Percentiles rank a stretch among this genome's conserved stretches.
Evolutionary conservation across 2,888 invertebrate species (phyloP).

Genomic region (Hirtodrosophila histrioides): DNA sequence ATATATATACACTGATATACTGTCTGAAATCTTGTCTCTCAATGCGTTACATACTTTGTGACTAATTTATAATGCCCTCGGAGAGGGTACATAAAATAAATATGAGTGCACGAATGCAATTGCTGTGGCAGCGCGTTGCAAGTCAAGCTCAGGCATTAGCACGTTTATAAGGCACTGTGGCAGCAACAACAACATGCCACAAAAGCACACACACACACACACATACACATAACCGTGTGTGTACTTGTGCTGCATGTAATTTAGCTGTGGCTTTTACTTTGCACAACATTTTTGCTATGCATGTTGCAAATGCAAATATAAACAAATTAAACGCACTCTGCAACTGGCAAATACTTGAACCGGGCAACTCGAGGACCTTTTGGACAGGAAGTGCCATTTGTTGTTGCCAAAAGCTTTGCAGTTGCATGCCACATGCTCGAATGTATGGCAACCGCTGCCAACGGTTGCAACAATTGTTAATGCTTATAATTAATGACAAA

Average conservation of each 20-base stretch:
- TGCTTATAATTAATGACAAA: conserved; percentile 70
- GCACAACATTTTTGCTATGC: conserved; percentile 48
- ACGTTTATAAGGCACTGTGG: conserved; percentile 24
- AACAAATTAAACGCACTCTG: conserved; percentile 68
- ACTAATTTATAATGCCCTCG: no score
- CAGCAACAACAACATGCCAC: conserved; percentile 33
- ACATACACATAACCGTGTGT: background rate
- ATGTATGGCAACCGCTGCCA: conserved; percentile 3
- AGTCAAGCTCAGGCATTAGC: conserved; percentile 48
- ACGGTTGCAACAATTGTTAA: conserved; percentile 52
- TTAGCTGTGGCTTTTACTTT: conserved; percentile 43
- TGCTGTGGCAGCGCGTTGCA: conserved; percentile 34
- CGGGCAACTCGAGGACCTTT: conserved; percentile 28
- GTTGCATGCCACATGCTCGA: conserved; percentile 49
- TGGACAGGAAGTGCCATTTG: conserved; percentile 46
- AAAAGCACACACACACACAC: conserved; percentile 6
- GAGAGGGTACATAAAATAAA: conserved; percentile 34
- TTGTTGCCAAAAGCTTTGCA: conserved; percentile 26
- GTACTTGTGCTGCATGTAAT: conserved; percentile 34
- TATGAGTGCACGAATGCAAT: conserved; percentile 26
- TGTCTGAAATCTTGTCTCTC: no score
- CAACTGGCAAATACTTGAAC: conserved; percentile 51
- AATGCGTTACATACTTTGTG: no score
- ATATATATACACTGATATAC: no score
- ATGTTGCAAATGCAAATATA: conserved; percentile 64